A percentile compares a stretch with the other conserved stretches of the same genome.
Evolutionary conservation across 2,888 invertebrate species (phyloP).

Genomic region (Scelioninae gen. 1): DNA sequence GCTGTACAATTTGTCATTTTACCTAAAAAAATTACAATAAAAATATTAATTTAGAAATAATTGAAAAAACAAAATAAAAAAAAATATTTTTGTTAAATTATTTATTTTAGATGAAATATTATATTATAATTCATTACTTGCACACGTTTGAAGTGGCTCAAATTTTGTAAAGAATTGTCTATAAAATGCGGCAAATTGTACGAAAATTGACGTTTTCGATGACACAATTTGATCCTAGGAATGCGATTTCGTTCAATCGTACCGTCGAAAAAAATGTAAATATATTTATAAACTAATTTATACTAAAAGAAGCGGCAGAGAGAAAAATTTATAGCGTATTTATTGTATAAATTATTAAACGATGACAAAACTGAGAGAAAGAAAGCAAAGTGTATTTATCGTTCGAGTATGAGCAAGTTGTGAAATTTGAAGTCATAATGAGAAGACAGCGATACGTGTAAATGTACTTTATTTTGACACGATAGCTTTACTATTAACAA

Average conservation of each 20-base stretch:
- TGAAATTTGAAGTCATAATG: slow-evolving; percentile 54
- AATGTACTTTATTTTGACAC: slow-evolving; percentile 71
- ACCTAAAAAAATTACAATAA: too few species aligned
- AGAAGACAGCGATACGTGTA: slow-evolving; percentile 61
- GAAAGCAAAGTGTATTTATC: slow-evolving; percentile 29
- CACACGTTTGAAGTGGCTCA: slow-evolving; percentile 57
- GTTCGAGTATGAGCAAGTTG: slow-evolving; percentile 39
- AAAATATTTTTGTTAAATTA: too few species aligned
- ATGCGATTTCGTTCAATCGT: slow-evolving; percentile 8
- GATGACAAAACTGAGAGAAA: background rate
- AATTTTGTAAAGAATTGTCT: slow-evolving; percentile 60
- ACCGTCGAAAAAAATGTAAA: slow-evolving; percentile 35
- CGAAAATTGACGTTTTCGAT: slow-evolving; percentile 32
- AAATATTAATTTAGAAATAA: too few species aligned
- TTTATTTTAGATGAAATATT: too few species aligned
- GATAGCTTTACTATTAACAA: slow-evolving; percentile 69
- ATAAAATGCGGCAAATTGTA: slow-evolving; percentile 29
- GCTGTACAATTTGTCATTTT: too few species aligned
- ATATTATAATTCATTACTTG: slow-evolving; percentile 52
- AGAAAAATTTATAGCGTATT: slow-evolving; percentile 40
- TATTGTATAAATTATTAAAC: slow-evolving; percentile 40
- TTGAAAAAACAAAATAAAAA: too few species aligned
- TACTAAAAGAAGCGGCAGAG: slow-evolving; percentile 1
- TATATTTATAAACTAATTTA: slow-evolving; percentile 55
- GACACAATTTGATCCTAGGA: slow-evolving; percentile 51